phyloP scores from a whole-genome alignment of 2,888 invertebrate species.

The Philaethria dido region DNA sequence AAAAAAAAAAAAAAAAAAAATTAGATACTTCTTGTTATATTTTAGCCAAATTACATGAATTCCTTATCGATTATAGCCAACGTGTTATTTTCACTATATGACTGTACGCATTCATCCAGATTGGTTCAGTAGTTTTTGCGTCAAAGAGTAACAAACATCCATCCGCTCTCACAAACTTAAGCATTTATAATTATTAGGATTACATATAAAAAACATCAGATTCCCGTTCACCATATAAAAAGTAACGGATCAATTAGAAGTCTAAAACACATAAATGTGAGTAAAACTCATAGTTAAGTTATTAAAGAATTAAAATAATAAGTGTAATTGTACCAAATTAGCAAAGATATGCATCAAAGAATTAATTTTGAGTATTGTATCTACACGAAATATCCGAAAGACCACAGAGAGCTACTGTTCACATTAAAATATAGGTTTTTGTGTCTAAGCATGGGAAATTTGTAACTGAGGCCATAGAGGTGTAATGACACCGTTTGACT shows the following conservation, averaged over 20 bases:
- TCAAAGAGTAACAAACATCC: too few species aligned
- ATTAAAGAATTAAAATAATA: neutral
- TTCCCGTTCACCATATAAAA: neutral
- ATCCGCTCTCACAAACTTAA: too few species aligned
- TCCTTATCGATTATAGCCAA: too few species aligned
- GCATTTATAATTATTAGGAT: too few species aligned
- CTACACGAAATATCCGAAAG: neutral
- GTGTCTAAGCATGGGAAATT: neutral
- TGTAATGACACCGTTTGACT: too few species aligned
- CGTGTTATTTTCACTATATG: too few species aligned
- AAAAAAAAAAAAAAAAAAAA: too few species aligned
- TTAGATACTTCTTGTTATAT: too few species aligned
- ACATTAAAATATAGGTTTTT: constrained; percentile 13
- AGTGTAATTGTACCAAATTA: neutral
- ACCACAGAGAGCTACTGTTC: neutral
- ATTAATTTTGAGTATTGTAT: neutral
- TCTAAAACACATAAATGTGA: neutral
- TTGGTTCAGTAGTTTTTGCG: too few species aligned
- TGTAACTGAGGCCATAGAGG: too few species aligned
- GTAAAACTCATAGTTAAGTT: neutral
- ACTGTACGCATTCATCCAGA: too few species aligned
- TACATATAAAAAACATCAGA: neutral
- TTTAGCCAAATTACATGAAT: too few species aligned
- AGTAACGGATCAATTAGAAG: constrained; percentile 1
- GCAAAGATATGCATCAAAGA: constrained; percentile 2